A percentile compares a stretch with the other conserved stretches of the same genome.
These are phyloP conservation scores for Ctenochaetus hawaiiensis DNA, from an alignment of 2,797 vertebrate genomes.

Conservation along the genomic window DNA sequence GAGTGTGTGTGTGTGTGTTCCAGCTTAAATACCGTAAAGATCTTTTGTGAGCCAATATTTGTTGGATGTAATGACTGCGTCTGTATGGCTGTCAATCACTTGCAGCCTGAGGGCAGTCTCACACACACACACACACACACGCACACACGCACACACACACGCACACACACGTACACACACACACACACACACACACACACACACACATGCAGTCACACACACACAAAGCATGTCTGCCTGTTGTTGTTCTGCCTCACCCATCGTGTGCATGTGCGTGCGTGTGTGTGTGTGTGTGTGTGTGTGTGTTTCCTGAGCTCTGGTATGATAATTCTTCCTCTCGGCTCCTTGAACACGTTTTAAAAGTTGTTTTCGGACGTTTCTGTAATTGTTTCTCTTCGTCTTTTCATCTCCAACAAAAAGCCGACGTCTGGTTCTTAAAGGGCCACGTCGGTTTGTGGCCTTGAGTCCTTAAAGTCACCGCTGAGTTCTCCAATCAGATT, in stretches of 20 bases:
- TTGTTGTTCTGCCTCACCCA: constrained; percentile 28
- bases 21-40: constrained; percentile 50
- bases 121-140: constrained; percentile 6
- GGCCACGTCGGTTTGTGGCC: not conserved
- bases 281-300: not conserved
- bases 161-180: constrained; percentile 33
- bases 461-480: not conserved
- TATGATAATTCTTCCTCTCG: constrained; percentile 70
- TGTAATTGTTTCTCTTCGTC: constrained; percentile 16
- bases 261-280: too few relatives aligned
- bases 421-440: constrained; percentile 17
- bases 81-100: constrained; percentile 56
- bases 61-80: constrained; percentile 48
- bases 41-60: constrained; percentile 57
- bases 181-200: constrained; percentile 21
- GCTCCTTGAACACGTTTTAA: constrained; percentile 41
- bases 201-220: constrained; percentile 33
- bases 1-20: constrained; percentile 12
- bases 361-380: constrained; percentile 39
- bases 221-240: not conserved
- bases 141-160: constrained; percentile 21
- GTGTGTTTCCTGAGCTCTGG: constrained; percentile 42
- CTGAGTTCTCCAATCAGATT: too few relatives aligned
- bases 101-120: constrained; percentile 31
- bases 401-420: constrained; percentile 33